phyloP scores from a whole-genome alignment of 1,140 invertebrate species.

The Zaprionus camerounensis region DNA sequence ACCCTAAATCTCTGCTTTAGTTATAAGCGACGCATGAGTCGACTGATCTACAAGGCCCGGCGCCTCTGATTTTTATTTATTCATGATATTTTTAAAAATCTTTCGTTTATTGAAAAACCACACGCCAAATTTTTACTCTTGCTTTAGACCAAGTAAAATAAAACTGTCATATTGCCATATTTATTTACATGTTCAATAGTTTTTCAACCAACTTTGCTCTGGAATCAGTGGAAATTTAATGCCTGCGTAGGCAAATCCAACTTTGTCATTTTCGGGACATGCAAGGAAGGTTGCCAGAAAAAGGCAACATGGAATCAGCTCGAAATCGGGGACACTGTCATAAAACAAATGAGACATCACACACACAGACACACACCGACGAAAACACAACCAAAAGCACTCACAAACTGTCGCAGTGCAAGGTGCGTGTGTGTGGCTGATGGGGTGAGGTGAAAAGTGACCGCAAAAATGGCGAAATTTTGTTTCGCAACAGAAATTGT shows the following conservation, averaged over 20 bases:
- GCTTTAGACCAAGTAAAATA: no score
- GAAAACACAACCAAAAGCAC: slow-evolving; percentile 13
- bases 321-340: slow-evolving; percentile 31
- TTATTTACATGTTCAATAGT: no score
- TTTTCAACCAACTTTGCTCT: no score
- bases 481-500: slow-evolving; percentile 12
- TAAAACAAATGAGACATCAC: slow-evolving; percentile 40
- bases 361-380: neutral
- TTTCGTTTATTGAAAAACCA: no score
- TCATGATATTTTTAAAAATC: no score
- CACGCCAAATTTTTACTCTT: no score
- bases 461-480: slow-evolving; percentile 31
- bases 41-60: no score
- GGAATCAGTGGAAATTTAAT: neutral
- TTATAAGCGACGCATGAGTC: no score
- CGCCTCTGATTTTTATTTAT: no score
- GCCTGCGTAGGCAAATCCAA: neutral
- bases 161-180: no score
- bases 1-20: no score
- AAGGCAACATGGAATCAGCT: slow-evolving; percentile 32
- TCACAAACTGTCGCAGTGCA: neutral
- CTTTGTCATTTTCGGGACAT: neutral
- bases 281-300: neutral
- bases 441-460: neutral
- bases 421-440: neutral